phyloP scores from a whole-genome alignment of 1,140 invertebrate species.

The Drosophila guanche region DNA sequence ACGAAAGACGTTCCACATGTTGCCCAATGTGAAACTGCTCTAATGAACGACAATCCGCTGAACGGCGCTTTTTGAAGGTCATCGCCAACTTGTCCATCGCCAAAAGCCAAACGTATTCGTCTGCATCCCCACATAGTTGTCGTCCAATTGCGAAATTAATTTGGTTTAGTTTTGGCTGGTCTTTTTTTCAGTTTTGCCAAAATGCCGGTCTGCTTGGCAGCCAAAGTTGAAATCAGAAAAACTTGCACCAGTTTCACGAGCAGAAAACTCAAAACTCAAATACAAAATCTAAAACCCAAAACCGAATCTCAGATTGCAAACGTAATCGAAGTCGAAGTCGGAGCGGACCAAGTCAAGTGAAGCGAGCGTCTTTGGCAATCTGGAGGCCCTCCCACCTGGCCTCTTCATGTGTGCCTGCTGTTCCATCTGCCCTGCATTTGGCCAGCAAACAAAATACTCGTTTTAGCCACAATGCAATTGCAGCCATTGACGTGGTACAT shows the following conservation, averaged over 20 bases:
- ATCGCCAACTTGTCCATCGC: conserved; percentile 43
- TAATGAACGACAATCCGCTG: conserved; percentile 43
- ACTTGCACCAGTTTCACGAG: conserved; percentile 46
- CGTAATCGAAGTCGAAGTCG: conserved; percentile 49
- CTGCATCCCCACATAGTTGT: conserved; percentile 42
- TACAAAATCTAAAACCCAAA: conserved; percentile 36
- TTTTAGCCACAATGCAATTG: conserved; percentile 24
- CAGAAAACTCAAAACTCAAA: conserved; percentile 40
- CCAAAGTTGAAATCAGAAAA: conserved; percentile 31
- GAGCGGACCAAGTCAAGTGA: conserved; percentile 42
- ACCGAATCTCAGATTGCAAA: conserved; percentile 42
- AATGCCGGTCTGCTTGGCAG: conserved; percentile 37
- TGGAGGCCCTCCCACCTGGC: conserved; percentile 43
- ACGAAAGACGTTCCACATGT: conserved; percentile 44
- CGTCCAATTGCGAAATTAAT: conserved; percentile 48
- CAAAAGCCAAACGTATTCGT: conserved; percentile 43
- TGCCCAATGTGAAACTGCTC: conserved; percentile 49
- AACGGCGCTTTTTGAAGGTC: conserved; percentile 40
- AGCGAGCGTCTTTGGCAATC: conserved; percentile 48
- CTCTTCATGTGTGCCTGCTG: conserved; percentile 35
- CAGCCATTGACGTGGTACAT: conserved; percentile 31
- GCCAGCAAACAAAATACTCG: conserved; percentile 16
- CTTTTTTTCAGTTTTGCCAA: conserved; percentile 34
- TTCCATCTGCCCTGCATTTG: conserved; percentile 19
- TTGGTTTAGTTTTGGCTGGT: conserved; percentile 41